Evolutionary conservation across 2,888 invertebrate species (phyloP), one percentile per base, ranked within the genome.

Genomic region (Limnephilus marmoratus): DNA sequence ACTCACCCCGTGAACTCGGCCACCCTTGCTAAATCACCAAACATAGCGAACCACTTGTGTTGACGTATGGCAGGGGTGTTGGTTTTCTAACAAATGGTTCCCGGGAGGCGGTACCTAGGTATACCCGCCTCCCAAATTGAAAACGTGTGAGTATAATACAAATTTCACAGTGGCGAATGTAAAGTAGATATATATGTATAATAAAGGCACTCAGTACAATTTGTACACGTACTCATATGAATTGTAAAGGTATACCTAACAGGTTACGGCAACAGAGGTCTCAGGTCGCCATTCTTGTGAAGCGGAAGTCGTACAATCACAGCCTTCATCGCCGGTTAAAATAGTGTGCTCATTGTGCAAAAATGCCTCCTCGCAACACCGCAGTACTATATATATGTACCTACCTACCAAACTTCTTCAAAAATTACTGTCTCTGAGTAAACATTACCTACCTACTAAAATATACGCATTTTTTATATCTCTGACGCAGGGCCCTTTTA

Each of bases 261-360:
- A 68, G 68, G 24, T 68, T 68, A n/a, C n/a, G 24, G 11, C 83
- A 3, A 24, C 83, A 37, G 83, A 37, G 83, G 83, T 83, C 37
- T 83, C 83, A 87, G 87, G 68, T 87, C 24, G 68, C 53, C 53
- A 53, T 87, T 86, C 45, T 86, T 49, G 4, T n/a, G 49, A 80
- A 80, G n/a, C 88, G 88, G 81, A 89, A 81, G 88, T 89, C 41
- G n/a, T n/a, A 80, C 81, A 37, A 89, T 80, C 45, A 29, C n/a
- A 89, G n/a, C 81, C 80, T 81, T 80, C 80, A 34, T 18, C 45
- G 31, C 86, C 45, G 12, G 34, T 41, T 89, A 24, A 80, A 81
- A 89, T 81, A 81, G 81, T 89, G 68, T 80, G 41, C 37, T 89
- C 68, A 68, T 68, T 68, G 68, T 24, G 24, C 7, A 68, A 24